Evolutionary conservation across 2,888 invertebrate genomes (phyloP).

Genomic region (Hydroisotoma schaefferi): DNA sequence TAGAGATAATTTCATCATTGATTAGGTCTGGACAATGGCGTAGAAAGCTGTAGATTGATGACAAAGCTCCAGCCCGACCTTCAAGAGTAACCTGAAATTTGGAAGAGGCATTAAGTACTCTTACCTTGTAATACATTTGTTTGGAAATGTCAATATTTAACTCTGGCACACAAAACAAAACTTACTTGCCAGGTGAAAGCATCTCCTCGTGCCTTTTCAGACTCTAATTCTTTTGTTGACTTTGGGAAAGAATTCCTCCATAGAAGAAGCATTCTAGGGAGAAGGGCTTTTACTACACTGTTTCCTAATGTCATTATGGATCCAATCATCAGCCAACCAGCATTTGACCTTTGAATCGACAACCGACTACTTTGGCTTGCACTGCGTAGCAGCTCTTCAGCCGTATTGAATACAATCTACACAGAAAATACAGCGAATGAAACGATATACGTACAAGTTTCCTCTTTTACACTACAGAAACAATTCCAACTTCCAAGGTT

Average conservation of each 20-base stretch:
- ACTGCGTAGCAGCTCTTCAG: conserved; percentile 90
- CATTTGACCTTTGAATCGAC: conserved; percentile 90
- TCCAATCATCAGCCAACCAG: conserved; percentile 95
- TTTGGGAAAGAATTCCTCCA: conserved; percentile 98
- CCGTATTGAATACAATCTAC: conserved; percentile 84
- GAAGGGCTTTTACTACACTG: conserved; percentile 76
- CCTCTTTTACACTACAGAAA: background rate
- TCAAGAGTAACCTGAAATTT: conserved; percentile 81
- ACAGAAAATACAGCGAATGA: background rate
- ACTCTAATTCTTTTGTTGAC: conserved; percentile 92
- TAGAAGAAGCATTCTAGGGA: conserved; percentile 87
- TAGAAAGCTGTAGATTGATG: conserved; percentile 91
- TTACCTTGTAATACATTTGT: background rate
- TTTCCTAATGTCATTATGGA: conserved; percentile 85
- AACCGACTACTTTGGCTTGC: conserved; percentile 95
- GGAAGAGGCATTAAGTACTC: background rate
- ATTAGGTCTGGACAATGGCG: conserved; percentile 85
- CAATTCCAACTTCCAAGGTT: background rate
- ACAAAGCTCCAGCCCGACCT: conserved; percentile 91
- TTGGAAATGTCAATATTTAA: no score
- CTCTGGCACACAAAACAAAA: background rate
- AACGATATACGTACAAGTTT: background rate
- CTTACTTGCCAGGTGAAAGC: conserved; percentile 96
- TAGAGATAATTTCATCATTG: conserved; percentile 84
- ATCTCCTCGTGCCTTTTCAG: conserved; percentile 92